Conservation (phyloP, 2,797 vertebrate species). For the Scolopax bukidnonensis region DNA sequence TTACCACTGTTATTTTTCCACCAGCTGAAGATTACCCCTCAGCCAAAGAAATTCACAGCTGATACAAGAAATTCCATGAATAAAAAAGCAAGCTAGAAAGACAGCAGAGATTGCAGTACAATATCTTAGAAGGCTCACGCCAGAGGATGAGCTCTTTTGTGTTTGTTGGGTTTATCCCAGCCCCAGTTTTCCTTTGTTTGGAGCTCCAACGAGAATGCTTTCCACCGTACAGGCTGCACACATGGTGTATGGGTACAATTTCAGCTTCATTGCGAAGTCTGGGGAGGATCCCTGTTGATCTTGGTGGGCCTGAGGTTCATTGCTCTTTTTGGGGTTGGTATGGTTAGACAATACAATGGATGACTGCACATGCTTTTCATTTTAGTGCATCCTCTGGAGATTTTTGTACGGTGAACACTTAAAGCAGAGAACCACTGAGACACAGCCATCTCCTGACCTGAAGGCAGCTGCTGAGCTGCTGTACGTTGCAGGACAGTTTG, state of each 20-base stretch:
- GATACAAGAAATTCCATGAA: neutral
- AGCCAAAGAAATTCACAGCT: neutral
- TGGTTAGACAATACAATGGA: neutral
- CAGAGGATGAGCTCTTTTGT: neutral
- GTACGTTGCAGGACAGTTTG: neutral
- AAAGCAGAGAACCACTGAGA: neutral
- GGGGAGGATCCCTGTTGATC: neutral
- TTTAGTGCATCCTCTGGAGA: neutral
- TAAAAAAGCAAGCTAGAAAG: neutral
- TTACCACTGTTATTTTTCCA: neutral
- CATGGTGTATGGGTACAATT: neutral
- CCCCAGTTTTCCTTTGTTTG: neutral
- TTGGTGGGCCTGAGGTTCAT: neutral
- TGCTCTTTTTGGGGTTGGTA: neutral
- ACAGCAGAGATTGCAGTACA: neutral
- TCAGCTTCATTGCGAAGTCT: neutral
- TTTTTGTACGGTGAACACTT: neutral
- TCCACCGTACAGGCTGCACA: neutral
- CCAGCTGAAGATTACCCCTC: neutral
- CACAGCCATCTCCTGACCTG: neutral
- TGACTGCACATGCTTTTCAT: neutral
- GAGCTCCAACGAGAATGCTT: neutral
- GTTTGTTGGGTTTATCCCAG: neutral
- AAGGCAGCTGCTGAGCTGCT: neutral
- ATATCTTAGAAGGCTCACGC: neutral